Evolutionary conservation across 2,797 vertebrate genomes (phyloP), one percentile per base, ranked within the genome.

Genomic region (Aeoliscus strigatus): DNA sequence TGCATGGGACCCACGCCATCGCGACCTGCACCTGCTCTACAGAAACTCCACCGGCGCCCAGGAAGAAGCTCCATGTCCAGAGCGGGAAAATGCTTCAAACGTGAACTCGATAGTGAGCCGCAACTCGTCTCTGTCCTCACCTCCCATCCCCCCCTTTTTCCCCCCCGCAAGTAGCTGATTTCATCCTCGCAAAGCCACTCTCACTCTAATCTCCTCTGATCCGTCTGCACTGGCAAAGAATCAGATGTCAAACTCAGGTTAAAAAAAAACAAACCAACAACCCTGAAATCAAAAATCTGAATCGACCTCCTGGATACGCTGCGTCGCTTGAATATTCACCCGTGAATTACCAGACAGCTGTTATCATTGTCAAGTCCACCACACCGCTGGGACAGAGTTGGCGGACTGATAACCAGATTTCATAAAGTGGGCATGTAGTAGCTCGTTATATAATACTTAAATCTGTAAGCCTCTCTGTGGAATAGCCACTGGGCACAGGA

Each of bases 371-470:
- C 4, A 7, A 15, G 27, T 27, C 51, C 9, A 36, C 69, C 60
- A 29, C 17, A 32, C 29, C 41, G 26, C 42, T 39, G 30, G n/a
- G n/a, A 14, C 9, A 16, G 56, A 60, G 58, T 59, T 60, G 61
- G 61, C 63, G 62, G 53, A 67, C 32, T 54, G 40, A 58, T 71
- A 50, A 66, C 48, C 60, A 79, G 70, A 77, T 79, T 81, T 77
- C 42, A 79, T 70, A 73, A 82, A 82, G 80, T 72, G 50, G 66
- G 51, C 60, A 79, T 75, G 70, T 79, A 74, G 71, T 83, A 73
- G 66, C 68, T 78, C 53, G 44, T 87, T 86, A 85, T 72, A 73
- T 84, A 82, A 84, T 68, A 60, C 41, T 34, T 77, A 85, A 84
- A 84, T 68, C 79, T 70, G 62, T 82, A 83, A 85, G 78, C 81